These are phyloP conservation scores for Philantomba maxwellii DNA, from an alignment of 2,113 vertebrate genomes.

Conservation along the genomic window DNA sequence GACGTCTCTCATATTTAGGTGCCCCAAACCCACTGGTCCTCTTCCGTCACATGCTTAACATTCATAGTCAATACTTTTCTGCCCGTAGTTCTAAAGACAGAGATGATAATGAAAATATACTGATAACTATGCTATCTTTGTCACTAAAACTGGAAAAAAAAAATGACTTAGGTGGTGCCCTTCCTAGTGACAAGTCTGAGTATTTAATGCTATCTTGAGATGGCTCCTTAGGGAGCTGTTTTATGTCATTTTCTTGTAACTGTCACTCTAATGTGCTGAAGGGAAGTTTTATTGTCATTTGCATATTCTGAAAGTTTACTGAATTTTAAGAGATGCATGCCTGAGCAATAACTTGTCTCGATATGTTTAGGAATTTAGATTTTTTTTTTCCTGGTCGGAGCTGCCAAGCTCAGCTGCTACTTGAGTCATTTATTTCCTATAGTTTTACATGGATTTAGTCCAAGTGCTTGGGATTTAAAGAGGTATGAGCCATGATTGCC, in stretches of 20 bases:
- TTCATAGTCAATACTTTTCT: not conserved
- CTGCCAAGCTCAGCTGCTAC: not conserved
- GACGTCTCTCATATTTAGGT: rapidly evolving
- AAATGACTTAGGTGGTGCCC: not conserved
- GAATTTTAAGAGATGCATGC: constrained; percentile 38
- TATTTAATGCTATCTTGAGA: not conserved
- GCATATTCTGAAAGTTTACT: constrained; percentile 57
- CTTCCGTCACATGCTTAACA: not conserved
- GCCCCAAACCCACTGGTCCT: not conserved
- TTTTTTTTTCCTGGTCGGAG: not conserved
- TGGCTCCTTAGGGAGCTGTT: constrained; percentile 51
- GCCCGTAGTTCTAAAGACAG: not conserved
- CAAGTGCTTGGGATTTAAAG: not conserved
- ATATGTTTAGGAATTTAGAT: constrained; percentile 14
- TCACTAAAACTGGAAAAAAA: not conserved
- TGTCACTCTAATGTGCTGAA: constrained; percentile 49
- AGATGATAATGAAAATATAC: not conserved
- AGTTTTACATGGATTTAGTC: not conserved
- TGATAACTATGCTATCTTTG: not conserved
- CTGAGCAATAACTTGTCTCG: constrained; percentile 14
- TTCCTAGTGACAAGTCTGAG: constrained; percentile 3
- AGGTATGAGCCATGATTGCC: not conserved
- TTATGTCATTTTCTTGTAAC: constrained; percentile 60
- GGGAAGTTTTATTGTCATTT: constrained; percentile 54
- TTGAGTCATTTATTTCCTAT: not conserved